These are phyloP conservation scores for Ibycter americanus DNA, from an alignment of 2,797 vertebrate genomes.

Conservation along the genomic window DNA sequence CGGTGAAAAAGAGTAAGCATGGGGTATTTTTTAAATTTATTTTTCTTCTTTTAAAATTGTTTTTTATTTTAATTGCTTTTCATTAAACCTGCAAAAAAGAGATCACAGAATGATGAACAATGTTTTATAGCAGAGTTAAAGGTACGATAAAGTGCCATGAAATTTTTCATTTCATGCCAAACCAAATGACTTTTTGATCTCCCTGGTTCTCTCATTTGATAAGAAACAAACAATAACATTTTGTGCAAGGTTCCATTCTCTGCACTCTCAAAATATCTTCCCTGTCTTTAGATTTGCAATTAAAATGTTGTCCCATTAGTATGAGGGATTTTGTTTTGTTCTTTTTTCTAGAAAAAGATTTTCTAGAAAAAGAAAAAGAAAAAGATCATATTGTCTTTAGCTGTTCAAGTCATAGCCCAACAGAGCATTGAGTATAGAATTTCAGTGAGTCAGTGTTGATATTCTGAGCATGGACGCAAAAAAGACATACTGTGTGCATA, in stretches of 20 bases:
- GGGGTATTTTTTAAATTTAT: fast-evolving
- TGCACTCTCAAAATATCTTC: background rate
- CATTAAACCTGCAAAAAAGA: background rate
- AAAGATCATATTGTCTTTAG: background rate
- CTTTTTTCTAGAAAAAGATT: background rate
- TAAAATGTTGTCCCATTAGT: background rate
- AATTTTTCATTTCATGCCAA: background rate
- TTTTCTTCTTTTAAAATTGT: background rate
- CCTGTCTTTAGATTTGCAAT: background rate
- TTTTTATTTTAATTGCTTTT: background rate
- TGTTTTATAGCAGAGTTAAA: background rate
- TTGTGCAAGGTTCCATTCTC: background rate
- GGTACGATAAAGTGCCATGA: background rate
- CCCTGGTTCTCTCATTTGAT: fast-evolving
- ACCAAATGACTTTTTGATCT: background rate
- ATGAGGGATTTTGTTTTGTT: background rate
- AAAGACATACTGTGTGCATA: background rate
- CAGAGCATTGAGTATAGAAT: background rate
- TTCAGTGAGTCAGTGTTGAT: background rate
- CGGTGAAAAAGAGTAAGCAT: background rate
- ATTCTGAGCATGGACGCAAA: background rate
- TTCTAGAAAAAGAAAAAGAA: background rate
- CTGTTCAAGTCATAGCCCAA: background rate
- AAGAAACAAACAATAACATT: background rate
- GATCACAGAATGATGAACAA: background rate